These are phyloP conservation scores for Stenodema calcarata DNA, from an alignment of 2,888 invertebrate genomes.

Conservation along the genomic window DNA sequence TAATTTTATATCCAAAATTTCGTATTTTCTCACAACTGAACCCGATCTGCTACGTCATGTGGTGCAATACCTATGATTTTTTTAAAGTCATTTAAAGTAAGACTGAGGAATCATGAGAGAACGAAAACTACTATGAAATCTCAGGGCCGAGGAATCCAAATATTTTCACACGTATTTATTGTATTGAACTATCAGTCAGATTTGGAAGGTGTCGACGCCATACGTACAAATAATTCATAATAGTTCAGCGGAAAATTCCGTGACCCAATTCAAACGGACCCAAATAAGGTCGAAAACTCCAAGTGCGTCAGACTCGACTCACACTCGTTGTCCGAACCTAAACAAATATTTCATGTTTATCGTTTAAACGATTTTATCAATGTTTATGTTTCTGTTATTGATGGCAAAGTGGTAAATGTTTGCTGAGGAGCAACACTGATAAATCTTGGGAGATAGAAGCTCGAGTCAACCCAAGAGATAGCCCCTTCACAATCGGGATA, in stretches of 20 bases:
- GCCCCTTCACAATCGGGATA: neutral
- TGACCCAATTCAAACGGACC: neutral
- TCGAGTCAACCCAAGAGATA: neutral
- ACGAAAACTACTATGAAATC: too few relatives aligned
- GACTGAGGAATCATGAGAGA: too few relatives aligned
- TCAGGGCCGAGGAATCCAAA: too few relatives aligned
- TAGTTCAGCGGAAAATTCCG: neutral
- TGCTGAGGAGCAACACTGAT: neutral
- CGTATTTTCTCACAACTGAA: too few relatives aligned
- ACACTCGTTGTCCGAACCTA: neutral
- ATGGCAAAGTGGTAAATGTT: conserved; percentile 6
- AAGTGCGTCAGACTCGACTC: neutral
- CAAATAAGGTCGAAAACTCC: neutral
- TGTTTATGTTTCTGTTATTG: conserved; percentile 20
- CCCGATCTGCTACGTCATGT: too few relatives aligned
- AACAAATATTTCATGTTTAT: conserved; percentile 5
- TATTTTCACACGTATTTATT: too few relatives aligned
- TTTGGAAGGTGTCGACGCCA: neutral
- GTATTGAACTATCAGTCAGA: too few relatives aligned
- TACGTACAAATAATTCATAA: neutral
- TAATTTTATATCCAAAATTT: too few relatives aligned
- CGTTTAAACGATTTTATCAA: neutral
- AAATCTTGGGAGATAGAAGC: neutral
- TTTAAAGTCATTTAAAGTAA: too few relatives aligned
- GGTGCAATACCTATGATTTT: too few relatives aligned